Conservation (phyloP, 1,140 invertebrate species). For the Battus philenor region DNA sequence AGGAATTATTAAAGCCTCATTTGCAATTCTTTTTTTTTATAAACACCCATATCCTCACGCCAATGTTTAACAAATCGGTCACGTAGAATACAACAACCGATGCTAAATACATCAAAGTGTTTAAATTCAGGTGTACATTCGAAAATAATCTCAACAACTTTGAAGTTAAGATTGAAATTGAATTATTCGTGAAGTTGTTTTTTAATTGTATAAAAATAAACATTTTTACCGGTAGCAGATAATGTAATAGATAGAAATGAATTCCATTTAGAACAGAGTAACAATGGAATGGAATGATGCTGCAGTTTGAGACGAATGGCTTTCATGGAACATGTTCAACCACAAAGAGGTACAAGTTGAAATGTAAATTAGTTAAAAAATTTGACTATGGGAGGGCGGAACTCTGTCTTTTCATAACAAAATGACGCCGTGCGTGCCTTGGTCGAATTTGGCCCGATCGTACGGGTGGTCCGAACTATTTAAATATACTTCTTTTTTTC, state of each 20-base stretch:
- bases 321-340: neutral
- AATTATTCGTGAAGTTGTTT: no score
- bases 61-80: no score
- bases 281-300: constrained; percentile 31
- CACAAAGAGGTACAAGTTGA: constrained; percentile 34
- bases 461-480: constrained; percentile 65
- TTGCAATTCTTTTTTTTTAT: no score
- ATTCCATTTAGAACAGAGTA: constrained; percentile 43
- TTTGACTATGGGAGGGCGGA: constrained; percentile 58
- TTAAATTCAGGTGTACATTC: no score
- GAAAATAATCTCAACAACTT: no score
- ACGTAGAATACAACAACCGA: no score
- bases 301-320: constrained; percentile 28
- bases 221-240: constrained; percentile 38
- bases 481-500: constrained; percentile 53
- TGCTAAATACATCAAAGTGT: no score
- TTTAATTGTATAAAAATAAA: constrained; percentile 13
- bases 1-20: no score
- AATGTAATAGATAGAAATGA: constrained; percentile 49
- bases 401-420: constrained; percentile 55
- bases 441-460: constrained; percentile 29
- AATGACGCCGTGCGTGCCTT: constrained; percentile 51
- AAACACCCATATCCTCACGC: no score
- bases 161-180: no score
- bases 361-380: constrained; percentile 66